phyloP scores from a whole-genome alignment of 2,797 vertebrate species.

The Hozukius guyotensis region DNA sequence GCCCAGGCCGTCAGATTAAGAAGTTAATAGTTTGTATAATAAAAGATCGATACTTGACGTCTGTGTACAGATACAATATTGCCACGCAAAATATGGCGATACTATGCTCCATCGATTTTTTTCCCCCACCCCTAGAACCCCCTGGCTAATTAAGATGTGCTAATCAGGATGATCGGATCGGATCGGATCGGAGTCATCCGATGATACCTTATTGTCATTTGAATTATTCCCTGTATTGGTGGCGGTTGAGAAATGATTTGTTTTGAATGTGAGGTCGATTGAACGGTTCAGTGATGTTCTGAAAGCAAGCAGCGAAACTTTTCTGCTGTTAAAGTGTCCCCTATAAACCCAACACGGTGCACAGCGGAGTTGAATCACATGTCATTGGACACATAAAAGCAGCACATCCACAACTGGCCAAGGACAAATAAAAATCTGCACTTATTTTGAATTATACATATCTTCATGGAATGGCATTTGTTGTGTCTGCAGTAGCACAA shows the following conservation, averaged over 20 bases:
- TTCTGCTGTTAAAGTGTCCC: neutral
- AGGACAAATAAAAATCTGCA: conserved; percentile 74
- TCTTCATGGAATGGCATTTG: conserved; percentile 60
- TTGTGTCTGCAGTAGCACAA: conserved; percentile 62
- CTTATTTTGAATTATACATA: conserved; percentile 80
- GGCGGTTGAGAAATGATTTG: neutral
- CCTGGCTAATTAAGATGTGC: neutral
- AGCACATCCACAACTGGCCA: conserved; percentile 10
- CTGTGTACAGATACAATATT: no score
- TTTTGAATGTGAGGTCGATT: neutral
- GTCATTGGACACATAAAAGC: conserved; percentile 62
- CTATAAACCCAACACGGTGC: conserved; percentile 10
- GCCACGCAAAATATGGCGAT: no score
- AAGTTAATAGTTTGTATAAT: no score
- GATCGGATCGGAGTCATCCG: no score
- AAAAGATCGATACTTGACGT: no score
- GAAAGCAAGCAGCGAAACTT: neutral
- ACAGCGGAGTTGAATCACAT: conserved; percentile 35
- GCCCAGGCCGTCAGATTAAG: no score
- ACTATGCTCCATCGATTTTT: no score
- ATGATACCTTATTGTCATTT: neutral
- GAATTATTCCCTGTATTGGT: neutral
- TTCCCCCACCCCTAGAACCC: no score
- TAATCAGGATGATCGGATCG: neutral
- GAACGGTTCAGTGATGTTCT: conserved; percentile 9